A percentile compares a stretch with the other conserved stretches of the same genome.
phyloP scores from a whole-genome alignment of 2,113 vertebrate species.

The Poecile atricapillus region DNA sequence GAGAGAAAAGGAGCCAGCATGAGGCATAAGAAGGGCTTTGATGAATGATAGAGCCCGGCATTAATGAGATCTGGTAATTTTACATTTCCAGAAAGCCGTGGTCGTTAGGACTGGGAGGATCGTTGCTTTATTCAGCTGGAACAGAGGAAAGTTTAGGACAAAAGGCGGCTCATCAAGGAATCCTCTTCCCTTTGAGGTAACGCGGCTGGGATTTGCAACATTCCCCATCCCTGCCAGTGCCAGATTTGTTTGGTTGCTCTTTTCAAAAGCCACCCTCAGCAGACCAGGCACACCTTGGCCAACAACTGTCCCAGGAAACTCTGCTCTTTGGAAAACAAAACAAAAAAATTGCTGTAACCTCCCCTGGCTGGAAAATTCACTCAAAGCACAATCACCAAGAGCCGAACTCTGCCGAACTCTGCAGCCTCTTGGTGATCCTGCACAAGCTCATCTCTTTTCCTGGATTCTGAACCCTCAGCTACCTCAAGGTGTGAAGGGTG shows the following conservation, averaged over 20 bases:
- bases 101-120: not conserved
- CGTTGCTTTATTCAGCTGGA: not conserved
- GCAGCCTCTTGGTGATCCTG: not conserved
- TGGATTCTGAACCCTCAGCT: not conserved
- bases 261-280: not conserved
- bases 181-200: not conserved
- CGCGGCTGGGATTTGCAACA: not conserved
- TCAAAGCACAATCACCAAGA: not conserved
- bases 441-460: not conserved
- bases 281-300: not conserved
- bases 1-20: conserved; percentile 40
- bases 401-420: not conserved
- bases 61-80: conserved; percentile 73
- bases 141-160: not conserved
- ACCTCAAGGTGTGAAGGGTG: not conserved
- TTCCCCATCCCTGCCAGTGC: not conserved
- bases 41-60: conserved; percentile 62
- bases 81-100: conserved; percentile 39
- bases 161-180: conserved; percentile 26
- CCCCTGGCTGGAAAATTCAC: not conserved
- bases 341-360: not conserved
- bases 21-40: conserved; percentile 42
- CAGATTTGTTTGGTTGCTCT: not conserved
- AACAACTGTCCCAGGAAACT: not conserved
- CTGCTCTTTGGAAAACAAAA: not conserved